Percentiles rank a stretch among this genome's conserved stretches.
phyloP scores from a whole-genome alignment of 2,888 invertebrate genomes.

The Eurytoma californica region DNA sequence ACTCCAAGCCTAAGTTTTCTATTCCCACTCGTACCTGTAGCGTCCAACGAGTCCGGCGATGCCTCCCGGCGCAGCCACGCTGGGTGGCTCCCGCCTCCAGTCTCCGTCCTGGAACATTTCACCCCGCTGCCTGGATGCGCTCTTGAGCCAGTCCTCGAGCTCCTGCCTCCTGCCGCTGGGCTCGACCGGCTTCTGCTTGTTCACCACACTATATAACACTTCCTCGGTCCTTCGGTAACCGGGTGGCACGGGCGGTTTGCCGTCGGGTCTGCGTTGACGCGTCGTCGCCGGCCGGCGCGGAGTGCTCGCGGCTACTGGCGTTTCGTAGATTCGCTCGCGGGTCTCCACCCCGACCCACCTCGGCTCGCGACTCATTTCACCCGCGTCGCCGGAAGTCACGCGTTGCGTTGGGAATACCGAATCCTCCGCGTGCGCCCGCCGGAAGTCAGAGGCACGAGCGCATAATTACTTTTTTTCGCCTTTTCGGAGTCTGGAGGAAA shows the following conservation, averaged over 20 bases:
- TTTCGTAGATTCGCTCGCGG: slow-evolving; percentile 66
- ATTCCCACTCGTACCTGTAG: slow-evolving; percentile 62
- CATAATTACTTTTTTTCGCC: no score
- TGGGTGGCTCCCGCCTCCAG: slow-evolving; percentile 5
- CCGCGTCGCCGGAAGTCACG: no score
- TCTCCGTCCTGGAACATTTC: slow-evolving; percentile 32
- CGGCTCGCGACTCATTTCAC: slow-evolving; percentile 55
- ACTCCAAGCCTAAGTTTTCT: not conserved
- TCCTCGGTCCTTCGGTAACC: not conserved
- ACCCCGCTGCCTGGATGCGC: slow-evolving; percentile 54
- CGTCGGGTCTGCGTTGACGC: slow-evolving; percentile 10
- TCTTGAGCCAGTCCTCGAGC: slow-evolving; percentile 65
- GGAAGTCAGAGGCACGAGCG: no score
- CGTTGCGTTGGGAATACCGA: no score
- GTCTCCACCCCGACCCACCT: slow-evolving; percentile 69
- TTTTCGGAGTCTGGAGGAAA: no score
- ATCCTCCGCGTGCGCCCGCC: no score
- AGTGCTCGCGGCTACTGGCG: not conserved
- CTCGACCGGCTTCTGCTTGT: not conserved
- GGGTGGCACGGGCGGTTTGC: slow-evolving; percentile 28
- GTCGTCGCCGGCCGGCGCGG: slow-evolving; percentile 46
- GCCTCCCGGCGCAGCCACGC: slow-evolving; percentile 63
- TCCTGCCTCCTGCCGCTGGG: slow-evolving; percentile 58
- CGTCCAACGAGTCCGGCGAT: slow-evolving; percentile 70
- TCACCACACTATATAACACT: slow-evolving; percentile 57